phyloP scores from a whole-genome alignment of 2,888 invertebrate genomes.

The Mesorhabditis sp. region DNA sequence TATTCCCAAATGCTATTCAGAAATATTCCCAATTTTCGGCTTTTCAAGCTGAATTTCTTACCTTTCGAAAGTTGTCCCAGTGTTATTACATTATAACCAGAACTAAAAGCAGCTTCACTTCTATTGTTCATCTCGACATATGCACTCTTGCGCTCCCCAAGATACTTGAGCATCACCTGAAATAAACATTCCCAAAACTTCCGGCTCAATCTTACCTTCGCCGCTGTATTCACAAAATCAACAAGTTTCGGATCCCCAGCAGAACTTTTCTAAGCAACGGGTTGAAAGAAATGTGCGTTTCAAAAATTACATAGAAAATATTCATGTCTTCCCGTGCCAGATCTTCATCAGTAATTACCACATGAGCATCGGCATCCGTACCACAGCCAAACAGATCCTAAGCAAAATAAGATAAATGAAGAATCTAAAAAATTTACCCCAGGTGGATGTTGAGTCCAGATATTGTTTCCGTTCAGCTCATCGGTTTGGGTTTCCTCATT shows the following conservation, averaged over 20 bases:
- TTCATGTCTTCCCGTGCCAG: neutral
- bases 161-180: neutral
- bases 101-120: neutral
- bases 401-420: neutral
- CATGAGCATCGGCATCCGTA: neutral
- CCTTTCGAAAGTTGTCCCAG: neutral
- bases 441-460: neutral
- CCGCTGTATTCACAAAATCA: neutral
- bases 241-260: neutral
- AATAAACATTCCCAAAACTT: neutral
- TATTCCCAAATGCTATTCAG: no score
- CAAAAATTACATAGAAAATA: neutral
- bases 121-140: neutral
- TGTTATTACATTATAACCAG: neutral
- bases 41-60: no score
- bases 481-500: conserved; percentile 4
- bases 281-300: neutral
- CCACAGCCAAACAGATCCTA: neutral
- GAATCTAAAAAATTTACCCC: neutral
- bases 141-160: neutral
- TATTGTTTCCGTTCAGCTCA: neutral
- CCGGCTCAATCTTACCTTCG: neutral
- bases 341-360: neutral
- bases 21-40: no score
- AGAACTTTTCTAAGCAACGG: neutral